A percentile compares a stretch with the other conserved stretches of the same genome.
Conservation (phyloP, 1,140 invertebrate genomes). For the Cotesia vestalis region DNA sequence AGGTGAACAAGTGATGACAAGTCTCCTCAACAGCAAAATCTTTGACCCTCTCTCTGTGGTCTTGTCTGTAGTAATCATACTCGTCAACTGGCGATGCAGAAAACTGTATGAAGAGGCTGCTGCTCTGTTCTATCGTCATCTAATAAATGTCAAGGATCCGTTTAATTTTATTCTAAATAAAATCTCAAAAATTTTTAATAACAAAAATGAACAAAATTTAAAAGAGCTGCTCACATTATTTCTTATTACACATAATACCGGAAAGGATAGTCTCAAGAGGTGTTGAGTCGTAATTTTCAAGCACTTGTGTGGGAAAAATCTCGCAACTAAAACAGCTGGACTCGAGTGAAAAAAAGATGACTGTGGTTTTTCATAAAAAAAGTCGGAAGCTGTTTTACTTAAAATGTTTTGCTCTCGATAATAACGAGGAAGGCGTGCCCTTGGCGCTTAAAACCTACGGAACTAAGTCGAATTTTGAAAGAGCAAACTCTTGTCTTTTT, state of each 20-base stretch:
- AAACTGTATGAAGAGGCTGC: conserved; percentile 24
- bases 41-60: background rate
- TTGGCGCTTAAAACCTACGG: conserved; percentile 7
- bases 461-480: conserved; percentile 10
- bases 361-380: conserved; percentile 6
- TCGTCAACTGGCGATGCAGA: background rate
- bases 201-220: too few species aligned
- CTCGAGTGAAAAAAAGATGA: background rate
- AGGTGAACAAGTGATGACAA: too few species aligned
- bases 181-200: too few species aligned
- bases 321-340: too few species aligned
- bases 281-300: too few species aligned
- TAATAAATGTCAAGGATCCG: conserved; percentile 18
- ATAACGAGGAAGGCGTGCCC: conserved; percentile 31
- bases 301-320: too few species aligned
- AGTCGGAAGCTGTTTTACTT: conserved; percentile 1
- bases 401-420: conserved; percentile 16
- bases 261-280: too few species aligned
- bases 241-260: too few species aligned
- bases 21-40: background rate
- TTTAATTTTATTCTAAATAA: too few species aligned
- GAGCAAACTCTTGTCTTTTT: conserved; percentile 17
- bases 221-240: too few species aligned
- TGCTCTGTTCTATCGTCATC: conserved; percentile 59
- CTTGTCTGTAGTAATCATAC: background rate